phyloP scores from a whole-genome alignment of 2,113 vertebrate species.

The Apeltes quadracus region DNA sequence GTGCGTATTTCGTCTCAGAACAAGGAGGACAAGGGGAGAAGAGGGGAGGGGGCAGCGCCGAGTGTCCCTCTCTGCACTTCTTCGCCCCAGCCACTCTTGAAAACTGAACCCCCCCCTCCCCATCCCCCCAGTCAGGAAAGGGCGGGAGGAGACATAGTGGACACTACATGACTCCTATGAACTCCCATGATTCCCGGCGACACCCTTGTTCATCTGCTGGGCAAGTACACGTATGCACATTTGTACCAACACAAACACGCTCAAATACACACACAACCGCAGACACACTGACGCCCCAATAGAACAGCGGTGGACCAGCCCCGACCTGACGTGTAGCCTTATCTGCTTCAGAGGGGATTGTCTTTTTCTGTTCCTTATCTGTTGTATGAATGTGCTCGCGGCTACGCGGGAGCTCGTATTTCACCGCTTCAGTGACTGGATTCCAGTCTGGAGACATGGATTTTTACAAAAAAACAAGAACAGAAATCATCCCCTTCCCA shows the following conservation, averaged over 20 bases:
- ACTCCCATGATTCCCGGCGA: conserved; percentile 57
- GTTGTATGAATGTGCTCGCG: conserved; percentile 62
- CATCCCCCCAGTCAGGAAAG: conserved; percentile 56
- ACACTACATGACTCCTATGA: conserved; percentile 54
- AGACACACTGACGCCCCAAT: conserved; percentile 56
- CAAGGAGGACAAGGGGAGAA: conserved; percentile 47
- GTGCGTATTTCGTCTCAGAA: conserved; percentile 66
- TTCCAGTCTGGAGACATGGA: conserved; percentile 60
- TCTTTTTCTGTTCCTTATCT: conserved; percentile 77
- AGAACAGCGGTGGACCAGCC: conserved; percentile 79
- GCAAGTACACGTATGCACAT: conserved; percentile 58
- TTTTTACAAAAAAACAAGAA: conserved; percentile 54
- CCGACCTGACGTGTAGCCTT: conserved; percentile 91
- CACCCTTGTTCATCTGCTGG: conserved; percentile 53
- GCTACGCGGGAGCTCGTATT: conserved; percentile 69
- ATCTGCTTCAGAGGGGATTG: conserved; percentile 78
- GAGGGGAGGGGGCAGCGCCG: conserved; percentile 7
- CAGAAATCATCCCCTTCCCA: conserved; percentile 51
- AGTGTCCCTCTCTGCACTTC: conserved; percentile 58
- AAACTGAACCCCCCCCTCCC: conserved; percentile 50
- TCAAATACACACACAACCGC: conserved; percentile 51
- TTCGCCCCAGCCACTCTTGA: conserved; percentile 55
- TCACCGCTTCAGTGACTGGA: conserved; percentile 71
- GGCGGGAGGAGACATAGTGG: conserved; percentile 59
- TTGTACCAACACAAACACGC: conserved; percentile 44